These are phyloP conservation scores for Ptychochromis oligacanthus DNA, from an alignment of 2,113 vertebrate species.

Conservation along the genomic window DNA sequence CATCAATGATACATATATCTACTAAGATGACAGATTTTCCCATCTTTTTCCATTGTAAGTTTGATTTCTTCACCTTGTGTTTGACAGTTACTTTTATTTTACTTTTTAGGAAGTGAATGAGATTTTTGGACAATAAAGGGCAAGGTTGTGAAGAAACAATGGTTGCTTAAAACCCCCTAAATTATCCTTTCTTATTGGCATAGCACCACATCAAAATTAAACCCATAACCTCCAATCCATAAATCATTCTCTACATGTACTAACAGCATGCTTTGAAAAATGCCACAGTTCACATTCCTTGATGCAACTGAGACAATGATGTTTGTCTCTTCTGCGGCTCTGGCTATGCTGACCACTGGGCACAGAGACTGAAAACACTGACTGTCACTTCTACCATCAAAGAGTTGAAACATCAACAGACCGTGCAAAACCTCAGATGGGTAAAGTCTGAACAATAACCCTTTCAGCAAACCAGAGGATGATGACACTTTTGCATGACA, in stretches of 20 bases:
- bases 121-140: constrained; percentile 18
- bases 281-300: constrained; percentile 54
- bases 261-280: constrained; percentile 53
- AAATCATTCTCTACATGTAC: constrained; percentile 51
- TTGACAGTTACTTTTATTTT: constrained; percentile 34
- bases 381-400: constrained; percentile 55
- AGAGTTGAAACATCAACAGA: constrained; percentile 58
- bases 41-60: not conserved
- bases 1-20: constrained; percentile 12
- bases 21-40: constrained; percentile 19
- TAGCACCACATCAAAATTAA: constrained; percentile 50
- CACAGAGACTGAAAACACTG: constrained; percentile 52
- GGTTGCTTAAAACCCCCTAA: constrained; percentile 12
- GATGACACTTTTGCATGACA: constrained; percentile 62
- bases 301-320: constrained; percentile 57
- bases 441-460: constrained; percentile 46
- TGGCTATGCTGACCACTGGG: constrained; percentile 59
- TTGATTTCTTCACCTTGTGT: constrained; percentile 9
- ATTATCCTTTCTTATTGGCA: constrained; percentile 33
- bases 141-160: constrained; percentile 21
- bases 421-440: constrained; percentile 46
- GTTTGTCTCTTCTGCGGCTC: constrained; percentile 68
- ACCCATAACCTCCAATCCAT: constrained; percentile 39
- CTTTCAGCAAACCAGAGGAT: constrained; percentile 27
- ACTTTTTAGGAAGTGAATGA: constrained; percentile 8